Percentiles rank a stretch among this genome's conserved stretches.
Evolutionary conservation across 2,797 vertebrate species (phyloP).

Genomic region (Buceros bicornis): DNA sequence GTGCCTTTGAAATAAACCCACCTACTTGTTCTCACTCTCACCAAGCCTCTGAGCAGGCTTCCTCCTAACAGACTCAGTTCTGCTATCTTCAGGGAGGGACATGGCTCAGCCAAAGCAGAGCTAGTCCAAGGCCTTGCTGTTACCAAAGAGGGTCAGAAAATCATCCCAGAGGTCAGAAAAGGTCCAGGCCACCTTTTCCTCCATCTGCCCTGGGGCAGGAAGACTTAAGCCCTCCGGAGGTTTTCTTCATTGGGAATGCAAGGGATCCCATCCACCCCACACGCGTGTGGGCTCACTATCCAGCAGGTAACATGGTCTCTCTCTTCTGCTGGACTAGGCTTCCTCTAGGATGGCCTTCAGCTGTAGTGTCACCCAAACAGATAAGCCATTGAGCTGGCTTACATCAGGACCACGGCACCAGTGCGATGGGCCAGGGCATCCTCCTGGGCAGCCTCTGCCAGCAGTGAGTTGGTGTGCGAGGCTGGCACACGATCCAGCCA

Average conservation of each 20-base stretch:
- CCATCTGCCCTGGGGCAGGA: background rate
- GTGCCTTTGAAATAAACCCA: background rate
- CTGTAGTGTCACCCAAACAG: background rate
- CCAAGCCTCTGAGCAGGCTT: background rate
- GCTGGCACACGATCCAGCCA: background rate
- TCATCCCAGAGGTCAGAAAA: background rate
- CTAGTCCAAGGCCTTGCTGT: background rate
- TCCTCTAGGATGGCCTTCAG: background rate
- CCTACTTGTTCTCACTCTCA: background rate
- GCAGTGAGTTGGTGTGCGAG: background rate
- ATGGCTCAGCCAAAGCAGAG: background rate
- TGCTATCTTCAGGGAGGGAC: background rate
- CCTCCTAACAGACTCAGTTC: background rate
- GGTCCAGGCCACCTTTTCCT: background rate
- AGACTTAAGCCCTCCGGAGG: background rate
- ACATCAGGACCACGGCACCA: background rate
- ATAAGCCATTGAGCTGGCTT: background rate
- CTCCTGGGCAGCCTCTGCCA: background rate
- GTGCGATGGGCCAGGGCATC: background rate
- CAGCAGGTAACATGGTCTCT: rapidly evolving
- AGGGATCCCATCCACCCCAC: background rate
- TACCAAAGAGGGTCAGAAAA: background rate
- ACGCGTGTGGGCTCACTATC: background rate
- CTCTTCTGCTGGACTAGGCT: background rate
- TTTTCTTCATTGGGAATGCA: background rate